These are phyloP conservation scores for Antigone vipio DNA, from an alignment of 2,113 vertebrate species.

Conservation along the genomic window DNA sequence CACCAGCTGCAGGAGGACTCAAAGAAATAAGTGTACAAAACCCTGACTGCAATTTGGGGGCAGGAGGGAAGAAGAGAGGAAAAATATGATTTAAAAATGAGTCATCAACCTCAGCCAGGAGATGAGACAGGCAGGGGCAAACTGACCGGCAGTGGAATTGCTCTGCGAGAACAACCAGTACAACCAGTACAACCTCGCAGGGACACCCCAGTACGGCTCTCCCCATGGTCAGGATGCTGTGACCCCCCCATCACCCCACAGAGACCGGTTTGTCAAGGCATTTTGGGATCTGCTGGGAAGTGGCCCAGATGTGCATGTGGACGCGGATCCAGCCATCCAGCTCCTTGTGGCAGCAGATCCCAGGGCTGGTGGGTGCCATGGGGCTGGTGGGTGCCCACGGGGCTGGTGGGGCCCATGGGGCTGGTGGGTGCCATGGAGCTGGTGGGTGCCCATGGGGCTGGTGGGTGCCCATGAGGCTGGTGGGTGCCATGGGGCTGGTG, in stretches of 20 bases:
- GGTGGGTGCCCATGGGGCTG: neutral
- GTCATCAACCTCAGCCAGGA: neutral
- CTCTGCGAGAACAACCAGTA: neutral
- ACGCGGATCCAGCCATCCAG: neutral
- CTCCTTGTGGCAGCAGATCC: neutral
- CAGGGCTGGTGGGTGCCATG: neutral
- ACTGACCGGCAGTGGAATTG: neutral
- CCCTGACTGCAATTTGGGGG: neutral
- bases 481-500: no score
- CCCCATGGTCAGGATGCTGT: neutral
- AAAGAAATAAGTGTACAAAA: slow-evolving; percentile 16
- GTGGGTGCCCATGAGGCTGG: neutral
- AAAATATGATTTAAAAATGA: slow-evolving; percentile 24
- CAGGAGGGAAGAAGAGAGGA: neutral
- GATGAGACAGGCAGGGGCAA: neutral
- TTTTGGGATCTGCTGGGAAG: neutral
- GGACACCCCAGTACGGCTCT: neutral
- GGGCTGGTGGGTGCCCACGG: neutral
- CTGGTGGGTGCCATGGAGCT: neutral
- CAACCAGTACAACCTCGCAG: neutral
- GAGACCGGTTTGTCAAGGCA: neutral
- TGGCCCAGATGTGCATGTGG: rapidly evolving
- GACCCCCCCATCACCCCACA: rapidly evolving
- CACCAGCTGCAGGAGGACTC: slow-evolving; percentile 23
- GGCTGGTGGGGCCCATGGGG: neutral